These are phyloP conservation scores for Panopea generosa DNA, from an alignment of 2,888 invertebrate species.

Conservation along the genomic window DNA sequence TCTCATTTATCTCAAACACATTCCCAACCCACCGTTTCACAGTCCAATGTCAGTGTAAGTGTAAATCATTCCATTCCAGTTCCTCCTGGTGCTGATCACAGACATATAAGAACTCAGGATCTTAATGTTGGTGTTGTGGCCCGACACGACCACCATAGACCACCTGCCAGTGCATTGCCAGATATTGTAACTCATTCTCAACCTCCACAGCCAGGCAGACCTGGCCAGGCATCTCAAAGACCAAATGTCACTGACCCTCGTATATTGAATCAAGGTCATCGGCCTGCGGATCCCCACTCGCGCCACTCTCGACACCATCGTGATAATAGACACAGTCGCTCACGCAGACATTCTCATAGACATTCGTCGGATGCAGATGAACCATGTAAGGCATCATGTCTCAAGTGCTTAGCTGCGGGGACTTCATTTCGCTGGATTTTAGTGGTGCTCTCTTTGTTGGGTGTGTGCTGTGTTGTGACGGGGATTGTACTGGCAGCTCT, in stretches of 20 bases:
- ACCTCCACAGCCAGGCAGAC: slow-evolving; percentile 51
- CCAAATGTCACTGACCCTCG: slow-evolving; percentile 42
- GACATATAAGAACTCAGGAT: slow-evolving; percentile 68
- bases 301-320: slow-evolving; percentile 64
- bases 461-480: slow-evolving; percentile 83
- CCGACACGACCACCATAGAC: slow-evolving; percentile 47
- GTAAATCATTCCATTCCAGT: slow-evolving; percentile 27
- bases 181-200: slow-evolving; percentile 80
- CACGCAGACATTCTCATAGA: slow-evolving; percentile 66
- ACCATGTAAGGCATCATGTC: slow-evolving; percentile 79
- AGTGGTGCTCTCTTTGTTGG: slow-evolving; percentile 81
- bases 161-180: slow-evolving; percentile 70
- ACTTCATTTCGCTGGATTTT: slow-evolving; percentile 84
- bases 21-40: slow-evolving; percentile 43
- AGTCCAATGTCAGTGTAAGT: slow-evolving; percentile 53
- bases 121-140: slow-evolving; percentile 66
- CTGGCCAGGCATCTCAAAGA: slow-evolving; percentile 35
- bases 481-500: slow-evolving; percentile 83
- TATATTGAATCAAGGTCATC: slow-evolving; percentile 43
- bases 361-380: slow-evolving; percentile 56
- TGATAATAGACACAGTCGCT: slow-evolving; percentile 53
- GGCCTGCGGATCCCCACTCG: slow-evolving; percentile 53
- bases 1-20: slow-evolving; percentile 14
- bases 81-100: slow-evolving; percentile 12
- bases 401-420: slow-evolving; percentile 78